Evolutionary conservation across 2,888 invertebrate genomes (phyloP), one percentile per base, ranked within the genome.

Genomic region (Deilephila elpenor): DNA sequence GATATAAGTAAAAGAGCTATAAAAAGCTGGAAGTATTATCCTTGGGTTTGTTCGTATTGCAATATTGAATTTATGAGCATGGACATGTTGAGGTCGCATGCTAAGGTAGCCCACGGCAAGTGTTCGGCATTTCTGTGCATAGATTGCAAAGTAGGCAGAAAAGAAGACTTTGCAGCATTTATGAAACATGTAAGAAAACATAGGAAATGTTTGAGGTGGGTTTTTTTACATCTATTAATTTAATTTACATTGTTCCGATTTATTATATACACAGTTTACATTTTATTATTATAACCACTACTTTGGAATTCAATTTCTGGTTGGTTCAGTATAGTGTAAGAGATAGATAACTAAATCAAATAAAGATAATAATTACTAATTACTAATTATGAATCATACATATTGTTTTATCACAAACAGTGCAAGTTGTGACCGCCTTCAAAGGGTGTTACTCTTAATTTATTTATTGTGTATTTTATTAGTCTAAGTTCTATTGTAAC

Each of bases 121-220:
- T 95, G 95, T 76, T 93, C 95, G 0, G 95, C 96, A 7, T 97
- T 96, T 80, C 94, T 95, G 82, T 97, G 97, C 83, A 95, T 96
- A 29, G 96, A 96, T 81, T 97, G 97, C 83, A 96, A 96, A 73
- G 80, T 78, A 0, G 96, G 95, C 79, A 94, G 95, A 88, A 95
- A 96, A 19, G 95, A 95, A 62, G 96, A 96, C 81, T 96, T 96
- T 86, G 92, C 93, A 75, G 94, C 95, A 5, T 97, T 97, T 84
- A 84, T 97, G 8, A 95, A 95, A 73, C 97, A 97, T 87, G 96
- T 96, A 0, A 90, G 95, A 76, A 93, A 95, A 70, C 97, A 97
- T 85, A 94, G 96, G 77, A 95, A 95, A 74, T 94, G 94, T 79
- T 88, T 96, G 44, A 95, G 96, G 92, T 96, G 62, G 75, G 73